Evolutionary conservation across 2,888 invertebrate species (phyloP), one percentile per base, ranked within the genome.

Genomic region (Helleia helle): DNA sequence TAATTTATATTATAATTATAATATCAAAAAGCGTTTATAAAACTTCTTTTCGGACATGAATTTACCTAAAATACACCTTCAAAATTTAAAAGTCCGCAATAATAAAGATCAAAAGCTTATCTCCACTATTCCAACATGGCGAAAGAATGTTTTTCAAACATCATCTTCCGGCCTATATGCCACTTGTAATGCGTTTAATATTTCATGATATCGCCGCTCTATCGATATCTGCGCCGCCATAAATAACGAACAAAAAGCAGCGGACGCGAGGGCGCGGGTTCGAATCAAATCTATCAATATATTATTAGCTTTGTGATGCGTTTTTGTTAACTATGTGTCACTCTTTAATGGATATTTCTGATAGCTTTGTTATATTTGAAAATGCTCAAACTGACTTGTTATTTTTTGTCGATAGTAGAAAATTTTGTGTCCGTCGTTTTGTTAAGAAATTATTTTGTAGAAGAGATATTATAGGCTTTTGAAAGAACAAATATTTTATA

Each of bases 161-260:
- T 79, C 80, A 77, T 80, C 71, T 71, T 74, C 65, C 71, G 65
- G 71, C 66, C 76, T 77, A 77, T 77, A 79, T 76, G 77, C 77
- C 76, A 79, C 74, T 83, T 79, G 80, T 81, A 83, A 83, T 80
- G 81, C 74, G 74, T 83, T 84, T 84, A 83, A 83, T 84, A 83
- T 84, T 84, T 83, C 83, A 84, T 77, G 81, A 73, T 75, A 79
- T 71, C 71, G 77, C 76, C 71, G 65, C 67, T 25, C 64, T 72
- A 74, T 72, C 81, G 72, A 72, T 83, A 84, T 83, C 83, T 71
- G 60, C 53, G 46, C 49, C 46, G 61, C 73, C 71, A 84, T 84
- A 81, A 84, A 84, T 84, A 80, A 81, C 70, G 62, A 58, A 65
- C 74, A 77, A 79, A 80, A 76, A 77, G 52, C 52, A 58, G 56